A percentile compares a stretch with the other conserved stretches of the same genome.
Evolutionary conservation across 2,113 vertebrate species (phyloP).

Genomic region (Corapipo altera): DNA sequence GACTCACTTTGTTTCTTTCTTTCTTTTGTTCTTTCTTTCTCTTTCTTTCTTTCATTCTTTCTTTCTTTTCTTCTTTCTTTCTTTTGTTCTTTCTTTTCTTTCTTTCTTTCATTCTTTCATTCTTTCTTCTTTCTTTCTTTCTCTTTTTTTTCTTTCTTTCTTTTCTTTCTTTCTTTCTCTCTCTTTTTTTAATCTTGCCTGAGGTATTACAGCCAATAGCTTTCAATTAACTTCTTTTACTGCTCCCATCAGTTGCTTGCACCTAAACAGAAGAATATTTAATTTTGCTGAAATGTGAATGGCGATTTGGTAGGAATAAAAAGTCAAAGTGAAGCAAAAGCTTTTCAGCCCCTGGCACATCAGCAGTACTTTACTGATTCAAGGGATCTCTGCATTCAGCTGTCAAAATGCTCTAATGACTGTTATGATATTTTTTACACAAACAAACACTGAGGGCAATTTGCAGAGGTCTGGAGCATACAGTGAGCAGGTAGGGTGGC

Average conservation of each 20-base stretch:
- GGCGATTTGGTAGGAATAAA: constrained; percentile 6
- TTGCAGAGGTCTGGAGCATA: background rate
- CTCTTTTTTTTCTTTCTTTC: too few relatives aligned
- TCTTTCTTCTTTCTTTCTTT: too few relatives aligned
- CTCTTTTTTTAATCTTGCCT: background rate
- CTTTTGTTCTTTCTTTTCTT: too few relatives aligned
- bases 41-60: too few relatives aligned
- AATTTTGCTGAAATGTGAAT: constrained; percentile 44
- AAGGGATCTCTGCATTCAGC: background rate
- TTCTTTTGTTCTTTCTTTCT: too few relatives aligned
- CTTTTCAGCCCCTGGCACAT: constrained; percentile 2
- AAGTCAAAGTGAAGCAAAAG: background rate
- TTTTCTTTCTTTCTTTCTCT: too few relatives aligned
- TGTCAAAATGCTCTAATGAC: background rate
- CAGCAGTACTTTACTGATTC: background rate
- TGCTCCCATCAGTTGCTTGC: constrained; percentile 15
- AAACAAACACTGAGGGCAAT: background rate
- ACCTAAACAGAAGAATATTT: constrained; percentile 44
- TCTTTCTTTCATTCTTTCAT: too few relatives aligned
- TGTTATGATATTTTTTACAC: background rate
- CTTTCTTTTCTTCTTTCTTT: too few relatives aligned
- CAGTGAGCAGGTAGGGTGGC: constrained; percentile 11
- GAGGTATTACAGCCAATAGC: background rate
- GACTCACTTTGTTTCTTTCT: background rate
- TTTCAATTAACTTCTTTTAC: constrained; percentile 31